Conservation (phyloP, 2,888 invertebrate genomes). For the Coelopa pilipes region DNA sequence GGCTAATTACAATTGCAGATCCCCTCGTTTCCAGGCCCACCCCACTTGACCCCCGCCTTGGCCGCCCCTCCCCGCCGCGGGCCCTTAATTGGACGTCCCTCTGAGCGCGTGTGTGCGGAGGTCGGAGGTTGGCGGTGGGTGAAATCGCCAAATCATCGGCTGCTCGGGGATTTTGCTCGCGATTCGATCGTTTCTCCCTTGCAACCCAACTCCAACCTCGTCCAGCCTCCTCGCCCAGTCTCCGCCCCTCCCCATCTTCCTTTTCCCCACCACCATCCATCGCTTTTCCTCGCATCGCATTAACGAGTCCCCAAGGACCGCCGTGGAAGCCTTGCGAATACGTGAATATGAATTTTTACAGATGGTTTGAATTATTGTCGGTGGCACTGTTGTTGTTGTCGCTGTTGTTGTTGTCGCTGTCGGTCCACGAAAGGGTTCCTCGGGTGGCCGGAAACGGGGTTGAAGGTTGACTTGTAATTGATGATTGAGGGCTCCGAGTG, state of each 20-base stretch:
- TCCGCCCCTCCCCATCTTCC: no score
- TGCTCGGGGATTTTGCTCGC: conserved; percentile 13
- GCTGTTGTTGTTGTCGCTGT: background rate
- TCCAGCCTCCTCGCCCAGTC: no score
- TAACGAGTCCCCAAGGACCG: conserved; percentile 25
- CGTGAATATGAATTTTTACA: conserved; percentile 8
- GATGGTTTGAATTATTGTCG: conserved; percentile 12
- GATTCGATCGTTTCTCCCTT: conserved; percentile 13
- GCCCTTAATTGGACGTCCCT: background rate
- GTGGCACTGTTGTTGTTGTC: background rate
- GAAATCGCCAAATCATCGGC: conserved; percentile 5
- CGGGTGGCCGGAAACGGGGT: background rate
- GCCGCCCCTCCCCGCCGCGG: conserved; percentile 7
- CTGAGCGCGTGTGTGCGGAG: background rate
- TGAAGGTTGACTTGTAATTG: background rate
- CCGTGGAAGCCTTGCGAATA: background rate
- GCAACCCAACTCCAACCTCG: no score
- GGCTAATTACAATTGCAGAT: conserved; percentile 41
- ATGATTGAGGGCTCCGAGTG: background rate
- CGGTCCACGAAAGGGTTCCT: background rate
- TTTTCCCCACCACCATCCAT: no score
- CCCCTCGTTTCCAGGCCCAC: conserved; percentile 30
- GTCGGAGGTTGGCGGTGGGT: background rate
- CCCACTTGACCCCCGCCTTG: conserved; percentile 19
- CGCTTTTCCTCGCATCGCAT: background rate